Evolutionary conservation across 2,113 vertebrate genomes (phyloP).

Genomic region (Hystrix brachyura): DNA sequence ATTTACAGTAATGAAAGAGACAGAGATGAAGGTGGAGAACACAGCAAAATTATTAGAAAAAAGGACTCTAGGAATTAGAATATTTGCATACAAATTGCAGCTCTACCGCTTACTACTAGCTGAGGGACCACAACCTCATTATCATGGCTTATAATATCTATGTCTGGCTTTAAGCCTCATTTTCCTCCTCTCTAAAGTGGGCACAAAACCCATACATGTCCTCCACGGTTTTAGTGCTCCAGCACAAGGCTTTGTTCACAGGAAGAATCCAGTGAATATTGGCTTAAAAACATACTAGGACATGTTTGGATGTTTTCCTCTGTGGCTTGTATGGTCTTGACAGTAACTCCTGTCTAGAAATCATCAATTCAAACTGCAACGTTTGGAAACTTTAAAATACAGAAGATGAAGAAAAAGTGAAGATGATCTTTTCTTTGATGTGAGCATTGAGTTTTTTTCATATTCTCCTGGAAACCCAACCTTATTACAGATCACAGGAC

Average conservation of each 20-base stretch:
- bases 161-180: not conserved
- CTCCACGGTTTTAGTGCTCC: not conserved
- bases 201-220: not conserved
- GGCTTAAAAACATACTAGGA: not conserved
- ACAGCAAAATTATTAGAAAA: not conserved
- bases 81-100: not conserved
- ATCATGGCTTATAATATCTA: not conserved
- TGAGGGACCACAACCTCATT: not conserved
- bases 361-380: slow-evolving; percentile 44
- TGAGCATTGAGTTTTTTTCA: slow-evolving; percentile 26
- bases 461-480: slow-evolving; percentile 55
- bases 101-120: not conserved
- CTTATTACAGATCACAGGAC: slow-evolving; percentile 66
- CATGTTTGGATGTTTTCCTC: not conserved
- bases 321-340: not conserved
- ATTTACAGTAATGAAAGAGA: not conserved
- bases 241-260: not conserved
- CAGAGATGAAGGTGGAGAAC: not conserved
- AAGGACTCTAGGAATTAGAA: not conserved
- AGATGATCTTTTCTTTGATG: slow-evolving; percentile 72
- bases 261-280: not conserved
- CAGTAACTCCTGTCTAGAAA: slow-evolving; percentile 48
- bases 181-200: slow-evolving; percentile 39
- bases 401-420: slow-evolving; percentile 66
- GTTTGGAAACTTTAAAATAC: slow-evolving; percentile 63